Base-by-base conservation (phyloP, 1,140 invertebrate genomes). In the Cotesia chilonis region DNA sequence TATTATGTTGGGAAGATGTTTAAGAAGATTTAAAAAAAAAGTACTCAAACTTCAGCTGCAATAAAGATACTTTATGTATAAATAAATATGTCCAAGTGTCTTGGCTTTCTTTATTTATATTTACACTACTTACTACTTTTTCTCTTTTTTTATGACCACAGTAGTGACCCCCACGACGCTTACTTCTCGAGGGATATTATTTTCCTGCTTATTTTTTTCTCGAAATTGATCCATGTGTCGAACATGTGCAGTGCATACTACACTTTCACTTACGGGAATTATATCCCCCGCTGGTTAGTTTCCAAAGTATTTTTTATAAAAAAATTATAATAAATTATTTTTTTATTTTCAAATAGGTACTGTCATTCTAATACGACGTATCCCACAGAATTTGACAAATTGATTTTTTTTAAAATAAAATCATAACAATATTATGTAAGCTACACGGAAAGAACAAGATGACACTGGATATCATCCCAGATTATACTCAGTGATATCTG, bases 221-320 rank as follows among this genome's bases (percentile, higher is more conserved):
- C 6, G 17, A 66, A 66, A 55, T 14, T 17, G 17, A 68, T 65
- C 38, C 71, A 73, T 65, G 47, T 73, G 71, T 55, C 68, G n/a
- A 55, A 57, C 71, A 73, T 65, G 65, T 73, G 71, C 65, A 73
- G 28, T 55, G 61, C 71, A 61, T 57, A 67, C 65, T 28, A 38
- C 65, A 51, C 64, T 52, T 28, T 66, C n/a, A 12, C 64, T 52
- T 52, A 14, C 38, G 52, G n/a, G 17, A 55, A 55, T 55, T 55
- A 9, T 5, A 47, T 47, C 41, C 41, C 41, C 41, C 10, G 3
- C 41, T 47, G 41, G 5, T 47, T 47, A 6, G 6, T 65, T 65
- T 41, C 36, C 6, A n/a, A 28, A 28, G 20, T 65, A 38, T 51
- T 66, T 51, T 47, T 9, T 9, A 47, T 9, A 47, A 47, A 47